Base-by-base conservation (phyloP, 2,113 vertebrate genomes). In the Phodopus roborovskii region DNA sequence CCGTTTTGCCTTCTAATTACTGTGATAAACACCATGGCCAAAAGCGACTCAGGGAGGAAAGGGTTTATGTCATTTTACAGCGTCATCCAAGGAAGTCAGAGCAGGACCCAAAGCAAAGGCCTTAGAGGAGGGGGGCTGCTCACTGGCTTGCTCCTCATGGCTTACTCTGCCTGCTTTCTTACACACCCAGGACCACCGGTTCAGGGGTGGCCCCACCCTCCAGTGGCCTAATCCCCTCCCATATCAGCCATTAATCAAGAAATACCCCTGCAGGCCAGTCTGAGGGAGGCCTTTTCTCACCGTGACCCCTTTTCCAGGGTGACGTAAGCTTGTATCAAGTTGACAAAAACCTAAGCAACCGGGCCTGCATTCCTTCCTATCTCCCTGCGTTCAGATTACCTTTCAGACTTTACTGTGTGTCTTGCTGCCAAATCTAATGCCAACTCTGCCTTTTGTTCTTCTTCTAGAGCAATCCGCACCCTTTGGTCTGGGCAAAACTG, bases 401-500 rank as follows among this genome's bases (percentile, higher is more conserved):
- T 17, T 20, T 64, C 0, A 17, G n/a, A 42, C 91, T 53, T 70
- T 42, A 1, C 1, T 22, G 12, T 45, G 58, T 22, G 2, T 73
- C 60, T 92, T 19, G 20, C 60, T 62, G 50, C 62, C 24, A 58
- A 22, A 42, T 45, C 13, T 36, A 13, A 84, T 84, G 45, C 45
- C 75, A 86, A 94, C 78, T 93, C 71, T 90, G 42, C 96, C 73
- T 97, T 53, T 96, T 98, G 92, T 98, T 68, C 93, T 75, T 98
- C 96, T 98, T 97, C 56, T 98, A 99, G 99, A 99, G 99, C 99
- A 99, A 99, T 98, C 99, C 99, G 53, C 99, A 99, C 93, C 99
- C 99, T 60, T 98, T 99, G 98, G 99, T 99, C 92, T 99, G 99
- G 99, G 99, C 99, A 87, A 99, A 99, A 97, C 99, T 99, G 90